Evolutionary conservation across 2,888 invertebrate genomes (phyloP).

Genomic region (Synergus umbraculus): DNA sequence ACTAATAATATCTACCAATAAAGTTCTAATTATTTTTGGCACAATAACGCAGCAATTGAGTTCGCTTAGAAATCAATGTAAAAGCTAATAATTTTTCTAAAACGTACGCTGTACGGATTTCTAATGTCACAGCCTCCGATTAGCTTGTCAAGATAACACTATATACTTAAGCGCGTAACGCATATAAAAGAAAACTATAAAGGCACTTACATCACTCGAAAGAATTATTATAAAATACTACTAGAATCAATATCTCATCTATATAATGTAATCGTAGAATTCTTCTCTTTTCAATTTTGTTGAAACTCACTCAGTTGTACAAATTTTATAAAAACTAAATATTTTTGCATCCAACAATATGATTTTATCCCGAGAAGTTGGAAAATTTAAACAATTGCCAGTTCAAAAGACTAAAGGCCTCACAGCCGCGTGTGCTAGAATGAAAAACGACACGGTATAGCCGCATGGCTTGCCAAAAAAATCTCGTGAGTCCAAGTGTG

Average conservation of each 20-base stretch:
- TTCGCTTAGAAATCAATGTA: conserved; percentile 8
- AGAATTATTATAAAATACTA: conserved; percentile 18
- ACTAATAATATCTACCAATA: conserved; percentile 1
- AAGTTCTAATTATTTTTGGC: neutral
- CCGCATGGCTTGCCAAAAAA: conserved; percentile 77
- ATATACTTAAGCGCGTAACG: conserved; percentile 41
- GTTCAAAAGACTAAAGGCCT: conserved; percentile 62
- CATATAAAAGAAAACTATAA: conserved; percentile 46
- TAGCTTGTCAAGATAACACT: conserved; percentile 34
- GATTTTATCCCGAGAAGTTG: neutral
- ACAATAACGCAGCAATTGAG: conserved; percentile 30
- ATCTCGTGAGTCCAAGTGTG: conserved; percentile 68
- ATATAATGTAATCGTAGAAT: conserved; percentile 7
- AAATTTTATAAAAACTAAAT: neutral
- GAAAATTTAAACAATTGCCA: neutral
- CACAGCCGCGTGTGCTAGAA: conserved; percentile 77
- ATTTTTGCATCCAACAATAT: neutral
- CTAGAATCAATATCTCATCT: conserved; percentile 13
- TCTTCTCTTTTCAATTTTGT: neutral
- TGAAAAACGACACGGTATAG: conserved; percentile 78
- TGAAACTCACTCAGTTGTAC: neutral
- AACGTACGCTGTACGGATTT: conserved; percentile 25
- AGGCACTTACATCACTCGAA: conserved; percentile 55
- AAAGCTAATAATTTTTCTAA: conserved; percentile 1
- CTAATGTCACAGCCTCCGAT: conserved; percentile 20